A percentile compares a stretch with the other conserved stretches of the same genome.
phyloP scores from a whole-genome alignment of 2,113 vertebrate species.

The Bostrychus sinensis region DNA sequence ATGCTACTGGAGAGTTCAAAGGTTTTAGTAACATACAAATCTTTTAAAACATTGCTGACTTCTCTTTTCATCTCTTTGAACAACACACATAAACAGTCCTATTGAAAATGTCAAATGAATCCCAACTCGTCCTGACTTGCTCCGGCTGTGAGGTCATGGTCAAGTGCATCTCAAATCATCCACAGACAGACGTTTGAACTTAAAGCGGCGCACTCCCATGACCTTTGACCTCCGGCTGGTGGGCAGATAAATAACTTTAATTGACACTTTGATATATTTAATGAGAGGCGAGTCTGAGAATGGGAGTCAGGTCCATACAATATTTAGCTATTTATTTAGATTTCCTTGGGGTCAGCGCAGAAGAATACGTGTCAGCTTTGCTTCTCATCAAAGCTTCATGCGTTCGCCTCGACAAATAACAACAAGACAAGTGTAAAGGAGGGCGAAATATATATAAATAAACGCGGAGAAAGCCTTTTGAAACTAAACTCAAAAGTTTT shows the following conservation, averaged over 20 bases:
- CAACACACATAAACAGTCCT: conserved; percentile 21
- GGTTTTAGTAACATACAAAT: conserved; percentile 39
- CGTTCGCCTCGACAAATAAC: conserved; percentile 72
- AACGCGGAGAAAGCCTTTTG: conserved; percentile 74
- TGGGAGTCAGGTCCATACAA: conserved; percentile 23
- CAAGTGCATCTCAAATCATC: conserved; percentile 26
- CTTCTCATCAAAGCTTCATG: conserved; percentile 78
- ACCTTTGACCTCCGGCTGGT: conserved; percentile 18
- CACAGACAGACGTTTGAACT: background rate
- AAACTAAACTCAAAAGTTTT: conserved; percentile 81
- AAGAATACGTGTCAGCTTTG: conserved; percentile 72
- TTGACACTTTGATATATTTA: conserved; percentile 31
- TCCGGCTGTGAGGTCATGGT: conserved; percentile 35
- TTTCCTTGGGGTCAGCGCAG: conserved; percentile 69
- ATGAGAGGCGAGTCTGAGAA: conserved; percentile 25
- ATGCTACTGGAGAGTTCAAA: conserved; percentile 30
- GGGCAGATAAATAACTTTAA: background rate
- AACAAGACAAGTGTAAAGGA: conserved; percentile 76
- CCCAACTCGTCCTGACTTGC: conserved; percentile 13
- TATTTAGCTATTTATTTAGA: conserved; percentile 67
- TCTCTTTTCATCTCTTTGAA: conserved; percentile 51
- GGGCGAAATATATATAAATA: conserved; percentile 63
- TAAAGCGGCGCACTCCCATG: background rate
- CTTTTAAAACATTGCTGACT: conserved; percentile 38
- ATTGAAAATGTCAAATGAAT: conserved; percentile 31